A percentile compares a stretch with the other conserved stretches of the same genome.
Evolutionary conservation across 1,140 invertebrate species (phyloP).

Genomic region (Lutraria rhynchaena): DNA sequence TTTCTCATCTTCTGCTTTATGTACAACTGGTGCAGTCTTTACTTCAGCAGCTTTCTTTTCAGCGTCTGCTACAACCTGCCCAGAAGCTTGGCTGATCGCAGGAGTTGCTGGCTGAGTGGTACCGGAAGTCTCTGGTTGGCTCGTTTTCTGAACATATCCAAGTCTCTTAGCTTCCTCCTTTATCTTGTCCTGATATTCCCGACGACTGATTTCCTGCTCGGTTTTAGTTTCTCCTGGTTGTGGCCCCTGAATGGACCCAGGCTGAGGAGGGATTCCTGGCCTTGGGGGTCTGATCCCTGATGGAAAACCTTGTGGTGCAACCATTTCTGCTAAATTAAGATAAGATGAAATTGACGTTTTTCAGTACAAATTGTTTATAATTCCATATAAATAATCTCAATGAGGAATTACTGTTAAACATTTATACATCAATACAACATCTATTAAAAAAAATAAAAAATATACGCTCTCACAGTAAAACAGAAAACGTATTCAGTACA

Average conservation of each 20-base stretch:
- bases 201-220: neutral
- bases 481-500: too few relatives aligned
- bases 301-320: constrained; percentile 37
- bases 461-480: too few relatives aligned
- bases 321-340: too few relatives aligned
- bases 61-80: neutral
- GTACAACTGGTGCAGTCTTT: constrained; percentile 35
- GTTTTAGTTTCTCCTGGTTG: constrained; percentile 3
- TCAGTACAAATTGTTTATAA: too few relatives aligned
- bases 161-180: constrained; percentile 24
- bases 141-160: constrained; percentile 1
- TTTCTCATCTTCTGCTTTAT: constrained; percentile 75
- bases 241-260: neutral
- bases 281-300: constrained; percentile 18
- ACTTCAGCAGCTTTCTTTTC: neutral
- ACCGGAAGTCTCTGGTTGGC: neutral
- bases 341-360: too few relatives aligned
- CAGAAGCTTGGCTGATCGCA: neutral
- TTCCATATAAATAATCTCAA: too few relatives aligned
- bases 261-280: neutral
- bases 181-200: constrained; percentile 18
- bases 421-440: too few relatives aligned
- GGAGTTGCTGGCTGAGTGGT: neutral
- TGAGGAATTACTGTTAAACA: too few relatives aligned
- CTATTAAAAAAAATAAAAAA: too few relatives aligned